Percentiles rank a stretch among this genome's conserved stretches.
Evolutionary conservation across 2,888 invertebrate genomes (phyloP).

Genomic region (Heliconius cydno): DNA sequence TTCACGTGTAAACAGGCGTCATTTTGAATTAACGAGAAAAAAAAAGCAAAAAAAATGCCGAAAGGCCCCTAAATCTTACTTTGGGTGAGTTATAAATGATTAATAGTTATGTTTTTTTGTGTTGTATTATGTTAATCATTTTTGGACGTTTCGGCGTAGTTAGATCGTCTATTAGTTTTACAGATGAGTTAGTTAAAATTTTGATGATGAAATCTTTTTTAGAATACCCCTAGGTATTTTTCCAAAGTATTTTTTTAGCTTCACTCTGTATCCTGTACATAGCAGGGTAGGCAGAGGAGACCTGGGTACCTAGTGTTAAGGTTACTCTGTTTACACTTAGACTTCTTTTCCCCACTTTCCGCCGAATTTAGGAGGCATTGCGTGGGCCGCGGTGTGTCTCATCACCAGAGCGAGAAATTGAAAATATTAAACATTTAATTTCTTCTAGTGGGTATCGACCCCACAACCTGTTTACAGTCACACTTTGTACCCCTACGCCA

Average conservation of each 20-base stretch:
- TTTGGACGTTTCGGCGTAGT: background rate
- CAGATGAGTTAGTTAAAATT: background rate
- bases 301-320: no score
- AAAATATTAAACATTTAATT: background rate
- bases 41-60: slow-evolving; percentile 32
- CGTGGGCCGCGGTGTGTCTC: no score
- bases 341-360: background rate
- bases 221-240: no score
- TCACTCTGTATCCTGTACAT: no score
- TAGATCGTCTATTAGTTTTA: background rate
- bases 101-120: slow-evolving; percentile 6
- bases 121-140: slow-evolving; percentile 7
- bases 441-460: no score
- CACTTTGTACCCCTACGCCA: no score
- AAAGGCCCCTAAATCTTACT: slow-evolving; percentile 24
- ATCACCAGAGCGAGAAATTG: background rate
- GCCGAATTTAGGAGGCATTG: background rate
- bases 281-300: no score
- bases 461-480: no score
- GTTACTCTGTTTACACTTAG: background rate
- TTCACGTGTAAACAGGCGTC: slow-evolving; percentile 53
- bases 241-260: no score
- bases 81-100: slow-evolving; percentile 10
- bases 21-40: slow-evolving; percentile 39
- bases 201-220: no score